Base-by-base conservation (phyloP, 2,888 invertebrate genomes). In the Cremastobaeus sp. region DNA sequence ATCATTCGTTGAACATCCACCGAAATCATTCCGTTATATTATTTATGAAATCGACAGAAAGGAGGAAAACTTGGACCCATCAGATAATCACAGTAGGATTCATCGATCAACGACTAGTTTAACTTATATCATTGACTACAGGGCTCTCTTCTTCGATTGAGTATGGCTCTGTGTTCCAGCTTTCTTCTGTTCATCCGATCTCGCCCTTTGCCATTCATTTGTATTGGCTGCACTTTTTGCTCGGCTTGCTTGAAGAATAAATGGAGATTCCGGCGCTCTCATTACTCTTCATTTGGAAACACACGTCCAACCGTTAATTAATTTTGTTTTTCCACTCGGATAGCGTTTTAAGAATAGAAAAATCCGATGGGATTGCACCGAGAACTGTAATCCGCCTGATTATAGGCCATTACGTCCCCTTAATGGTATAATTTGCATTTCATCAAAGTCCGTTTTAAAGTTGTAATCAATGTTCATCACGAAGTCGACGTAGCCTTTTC, bases 61-160 rank as follows among this genome's bases (percentile, higher is more conserved):
- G 12, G 37, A 41, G 32, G 34, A 18, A 20, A 45, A 45, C 28
- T 60, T 18, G 60, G 60, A 69, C 62, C 69, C 54, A 62, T 69
- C 60, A 69, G 48, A 32, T 54, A 70, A 62, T 62, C 55, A 39
- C 41, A 70, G 70, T 70, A 35, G 43, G 62, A 62, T 43, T 64
- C 70, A 70, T 62, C 70, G 64, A 70, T 70, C 70, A 70, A 70
- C 64, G 70, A 55, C 70, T 62, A 62, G 55, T 70, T 62, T 54
- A 62, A 70, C 62, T 70, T 62, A 62, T 70, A 70, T 70, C 70
- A 62, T 70, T 62, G 47, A 62, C 70, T 64, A 34, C 50, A 39
- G 34, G 43, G 41, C 9, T 47, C 17, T 57, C 48, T 32, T 48
- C 21, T 32, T 47, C 35, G 6, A 28, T 11, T 37, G 41, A 55